These are phyloP conservation scores for Drosophila fuyamai DNA, from an alignment of 1,140 invertebrate genomes.

Conservation along the genomic window DNA sequence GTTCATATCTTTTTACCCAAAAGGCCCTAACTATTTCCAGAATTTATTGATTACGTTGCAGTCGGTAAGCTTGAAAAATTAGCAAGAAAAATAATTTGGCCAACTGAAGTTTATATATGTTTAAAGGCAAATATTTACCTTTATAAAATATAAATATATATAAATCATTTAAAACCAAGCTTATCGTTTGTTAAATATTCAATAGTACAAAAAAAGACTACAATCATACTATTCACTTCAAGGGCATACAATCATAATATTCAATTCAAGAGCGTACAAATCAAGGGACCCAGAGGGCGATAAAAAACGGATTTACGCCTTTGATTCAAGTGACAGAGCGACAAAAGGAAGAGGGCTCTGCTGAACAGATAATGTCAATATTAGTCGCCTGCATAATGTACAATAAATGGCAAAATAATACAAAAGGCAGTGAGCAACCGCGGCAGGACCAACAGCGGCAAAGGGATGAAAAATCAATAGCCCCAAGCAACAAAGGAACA, in stretches of 20 bases:
- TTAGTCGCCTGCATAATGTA: slow-evolving; percentile 84
- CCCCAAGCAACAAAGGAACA: slow-evolving; percentile 56
- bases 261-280: slow-evolving; percentile 5
- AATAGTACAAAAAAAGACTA: too few relatives aligned
- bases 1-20: slow-evolving; percentile 1
- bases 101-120: neutral
- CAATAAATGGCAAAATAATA: slow-evolving; percentile 84
- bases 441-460: slow-evolving; percentile 35
- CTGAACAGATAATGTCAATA: slow-evolving; percentile 83
- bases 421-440: slow-evolving; percentile 47
- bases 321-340: slow-evolving; percentile 58
- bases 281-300: slow-evolving; percentile 10
- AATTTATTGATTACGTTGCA: slow-evolving; percentile 42
- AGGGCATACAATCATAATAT: too few relatives aligned
- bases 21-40: slow-evolving; percentile 32
- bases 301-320: slow-evolving; percentile 71
- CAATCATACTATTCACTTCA: too few relatives aligned
- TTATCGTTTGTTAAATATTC: too few relatives aligned
- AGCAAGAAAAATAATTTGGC: neutral
- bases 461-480: slow-evolving; percentile 76
- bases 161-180: too few relatives aligned
- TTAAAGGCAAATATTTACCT: neutral
- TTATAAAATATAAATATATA: too few relatives aligned
- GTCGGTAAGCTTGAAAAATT: neutral
- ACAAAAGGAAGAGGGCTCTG: slow-evolving; percentile 39